A percentile compares a stretch with the other conserved stretches of the same genome.
Conservation (phyloP, 2,113 vertebrate species). For the Nestor notabilis region DNA sequence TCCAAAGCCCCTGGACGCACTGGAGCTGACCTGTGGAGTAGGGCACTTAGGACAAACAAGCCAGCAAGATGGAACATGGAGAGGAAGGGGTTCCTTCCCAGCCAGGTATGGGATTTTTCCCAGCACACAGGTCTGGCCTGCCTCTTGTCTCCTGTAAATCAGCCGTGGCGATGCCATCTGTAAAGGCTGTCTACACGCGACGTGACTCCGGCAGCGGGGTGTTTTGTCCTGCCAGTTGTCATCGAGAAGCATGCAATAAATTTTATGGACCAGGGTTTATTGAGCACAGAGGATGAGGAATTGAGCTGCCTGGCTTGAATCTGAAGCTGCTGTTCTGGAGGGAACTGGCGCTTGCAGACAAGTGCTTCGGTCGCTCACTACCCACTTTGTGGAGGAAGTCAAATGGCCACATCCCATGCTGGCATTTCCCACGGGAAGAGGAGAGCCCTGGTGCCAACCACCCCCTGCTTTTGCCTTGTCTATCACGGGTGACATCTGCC, state of each 20-base stretch:
- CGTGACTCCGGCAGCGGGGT: background rate
- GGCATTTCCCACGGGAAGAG: fast-evolving
- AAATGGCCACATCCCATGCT: background rate
- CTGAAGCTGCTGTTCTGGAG: slow-evolving; percentile 36
- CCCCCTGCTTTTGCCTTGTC: background rate
- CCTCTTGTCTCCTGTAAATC: slow-evolving; percentile 27
- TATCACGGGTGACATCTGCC: background rate
- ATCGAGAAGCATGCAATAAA: slow-evolving; percentile 58
- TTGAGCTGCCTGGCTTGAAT: slow-evolving; percentile 52
- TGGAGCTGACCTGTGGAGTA: background rate
- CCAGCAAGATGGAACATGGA: background rate
- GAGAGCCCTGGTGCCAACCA: background rate
- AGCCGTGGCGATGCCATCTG: slow-evolving; percentile 16
- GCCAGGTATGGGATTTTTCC: background rate
- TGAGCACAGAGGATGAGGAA: slow-evolving; percentile 58
- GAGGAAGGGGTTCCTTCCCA: background rate
- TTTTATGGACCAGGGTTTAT: slow-evolving; percentile 66
- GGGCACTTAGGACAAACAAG: background rate
- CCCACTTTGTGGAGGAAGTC: background rate
- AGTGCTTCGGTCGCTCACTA: background rate
- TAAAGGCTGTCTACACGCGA: slow-evolving; percentile 9
- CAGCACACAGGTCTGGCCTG: background rate
- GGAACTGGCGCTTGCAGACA: background rate
- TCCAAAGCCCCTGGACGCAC: fast-evolving
- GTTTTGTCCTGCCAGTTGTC: slow-evolving; percentile 30